phyloP scores from a whole-genome alignment of 2,888 invertebrate genomes.

The Apamea sordens region DNA sequence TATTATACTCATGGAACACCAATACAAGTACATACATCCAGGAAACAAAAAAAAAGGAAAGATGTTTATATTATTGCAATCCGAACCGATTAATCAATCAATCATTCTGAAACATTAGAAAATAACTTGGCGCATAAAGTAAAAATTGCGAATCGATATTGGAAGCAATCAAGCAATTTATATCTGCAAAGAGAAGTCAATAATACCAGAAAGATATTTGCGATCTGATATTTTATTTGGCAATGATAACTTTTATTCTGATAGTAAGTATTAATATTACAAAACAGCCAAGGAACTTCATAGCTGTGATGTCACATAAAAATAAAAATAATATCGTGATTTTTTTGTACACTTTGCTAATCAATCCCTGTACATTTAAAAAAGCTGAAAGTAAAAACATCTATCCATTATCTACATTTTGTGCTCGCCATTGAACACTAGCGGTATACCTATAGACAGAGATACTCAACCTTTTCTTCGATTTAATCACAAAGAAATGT shows the following conservation, averaged over 20 bases:
- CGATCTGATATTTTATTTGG: background rate
- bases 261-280: slow-evolving; percentile 21
- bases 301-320: slow-evolving; percentile 47
- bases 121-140: background rate
- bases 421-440: slow-evolving; percentile 73
- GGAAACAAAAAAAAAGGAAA: slow-evolving; percentile 58
- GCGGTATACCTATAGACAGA: slow-evolving; percentile 46
- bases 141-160: background rate
- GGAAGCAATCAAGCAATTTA: too few species aligned
- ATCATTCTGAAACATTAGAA: background rate
- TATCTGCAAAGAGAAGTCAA: background rate
- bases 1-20: slow-evolving; percentile 66
- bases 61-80: slow-evolving; percentile 24
- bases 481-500: background rate
- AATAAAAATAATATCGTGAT: slow-evolving; percentile 39
- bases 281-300: slow-evolving; percentile 53
- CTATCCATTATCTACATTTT: slow-evolving; percentile 66
- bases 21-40: slow-evolving; percentile 62
- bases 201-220: background rate
- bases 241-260: slow-evolving; percentile 7
- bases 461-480: slow-evolving; percentile 49
- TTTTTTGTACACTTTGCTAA: slow-evolving; percentile 51
- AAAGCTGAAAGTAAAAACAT: slow-evolving; percentile 61
- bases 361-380: slow-evolving; percentile 41
- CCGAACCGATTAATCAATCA: background rate